A percentile compares a stretch with the other conserved stretches of the same genome.
Conservation (phyloP, 2,113 vertebrate species). For the Sinocyclocheilus maitianheensis region DNA sequence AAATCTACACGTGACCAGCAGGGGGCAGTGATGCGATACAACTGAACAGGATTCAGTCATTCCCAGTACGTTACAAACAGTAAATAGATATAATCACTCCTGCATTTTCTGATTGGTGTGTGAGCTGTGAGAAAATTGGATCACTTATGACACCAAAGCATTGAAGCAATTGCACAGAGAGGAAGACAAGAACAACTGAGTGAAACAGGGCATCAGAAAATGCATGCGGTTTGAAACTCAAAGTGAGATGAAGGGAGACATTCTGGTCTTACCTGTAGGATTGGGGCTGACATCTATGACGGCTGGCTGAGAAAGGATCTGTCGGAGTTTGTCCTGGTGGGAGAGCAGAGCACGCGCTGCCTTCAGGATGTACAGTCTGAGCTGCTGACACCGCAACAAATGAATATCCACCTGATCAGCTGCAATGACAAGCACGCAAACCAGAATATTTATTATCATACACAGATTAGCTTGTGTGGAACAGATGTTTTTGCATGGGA, state of each 20-base stretch:
- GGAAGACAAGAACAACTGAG: background rate
- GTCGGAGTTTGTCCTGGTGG: constrained; percentile 93
- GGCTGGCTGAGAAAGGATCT: constrained; percentile 93
- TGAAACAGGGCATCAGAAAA: background rate
- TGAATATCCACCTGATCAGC: constrained; percentile 94
- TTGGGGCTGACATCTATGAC: constrained; percentile 79
- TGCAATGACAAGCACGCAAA: constrained; percentile 41
- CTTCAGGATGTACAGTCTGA: constrained; percentile 93
- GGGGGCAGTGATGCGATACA: background rate
- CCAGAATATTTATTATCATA: background rate
- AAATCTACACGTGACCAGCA: background rate
- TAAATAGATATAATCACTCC: background rate
- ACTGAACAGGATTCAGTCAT: no score
- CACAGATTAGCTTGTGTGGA: background rate
- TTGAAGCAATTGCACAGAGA: background rate
- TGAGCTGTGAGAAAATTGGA: background rate
- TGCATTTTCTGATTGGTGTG: constrained; percentile 6
- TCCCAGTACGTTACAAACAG: background rate
- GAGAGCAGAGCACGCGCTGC: constrained; percentile 90
- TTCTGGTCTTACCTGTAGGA: constrained; percentile 76
- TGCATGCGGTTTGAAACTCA: background rate
- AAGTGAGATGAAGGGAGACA: background rate
- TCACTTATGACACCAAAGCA: background rate
- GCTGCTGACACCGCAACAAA: constrained; percentile 89
- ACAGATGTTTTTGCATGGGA: background rate